phyloP scores from a whole-genome alignment of 2,888 invertebrate species.

The Mellilla xanthometata region DNA sequence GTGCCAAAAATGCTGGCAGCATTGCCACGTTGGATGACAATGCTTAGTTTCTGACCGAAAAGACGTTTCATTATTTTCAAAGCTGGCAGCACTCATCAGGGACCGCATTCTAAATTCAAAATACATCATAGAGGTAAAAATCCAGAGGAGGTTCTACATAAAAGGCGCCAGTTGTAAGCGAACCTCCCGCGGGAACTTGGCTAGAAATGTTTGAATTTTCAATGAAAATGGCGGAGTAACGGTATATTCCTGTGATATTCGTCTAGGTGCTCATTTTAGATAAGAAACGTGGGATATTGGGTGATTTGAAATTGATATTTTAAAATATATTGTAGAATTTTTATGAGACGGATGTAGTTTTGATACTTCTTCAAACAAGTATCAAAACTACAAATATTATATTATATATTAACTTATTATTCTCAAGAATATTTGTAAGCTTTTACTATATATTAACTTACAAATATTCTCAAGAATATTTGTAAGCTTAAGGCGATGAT shows the following conservation, averaged over 20 bases:
- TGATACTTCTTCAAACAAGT: no score
- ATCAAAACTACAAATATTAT: no score
- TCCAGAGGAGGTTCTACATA: constrained; percentile 4
- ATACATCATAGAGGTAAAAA: constrained; percentile 14
- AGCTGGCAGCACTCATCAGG: not conserved
- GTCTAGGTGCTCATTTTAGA: not conserved
- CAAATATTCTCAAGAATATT: no score
- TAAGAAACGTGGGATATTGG: not conserved
- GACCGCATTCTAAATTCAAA: constrained; percentile 8
- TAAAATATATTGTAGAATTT: no score
- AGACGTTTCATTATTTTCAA: not conserved
- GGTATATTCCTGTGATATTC: constrained; percentile 5
- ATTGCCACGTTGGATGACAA: no score
- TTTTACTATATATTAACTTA: no score
- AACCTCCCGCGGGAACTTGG: constrained; percentile 12
- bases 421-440: no score
- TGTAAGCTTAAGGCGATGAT: no score
- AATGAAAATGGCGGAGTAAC: constrained; percentile 33
- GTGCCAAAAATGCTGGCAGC: no score
- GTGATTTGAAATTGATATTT: constrained; percentile 10
- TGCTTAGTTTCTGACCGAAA: no score
- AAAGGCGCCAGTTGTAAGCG: constrained; percentile 11
- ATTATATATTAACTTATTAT: no score
- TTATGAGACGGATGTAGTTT: no score
- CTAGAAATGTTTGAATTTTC: constrained; percentile 38